Evolutionary conservation across 1,140 invertebrate species (phyloP).

Genomic region (Heterodera carotae): DNA sequence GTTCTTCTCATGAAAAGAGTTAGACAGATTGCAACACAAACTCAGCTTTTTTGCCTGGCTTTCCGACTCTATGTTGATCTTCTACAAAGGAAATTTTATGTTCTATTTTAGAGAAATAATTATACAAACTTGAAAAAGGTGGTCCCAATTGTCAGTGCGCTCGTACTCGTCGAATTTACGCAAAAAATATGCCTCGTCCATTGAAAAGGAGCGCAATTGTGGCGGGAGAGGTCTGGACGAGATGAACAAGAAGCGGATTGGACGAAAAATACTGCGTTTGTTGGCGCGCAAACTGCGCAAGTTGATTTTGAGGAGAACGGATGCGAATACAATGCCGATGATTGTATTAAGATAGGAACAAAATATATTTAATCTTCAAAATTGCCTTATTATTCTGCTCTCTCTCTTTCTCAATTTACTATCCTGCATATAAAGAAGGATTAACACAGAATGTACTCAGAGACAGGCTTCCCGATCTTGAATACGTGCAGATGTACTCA

Average conservation of each 20-base stretch:
- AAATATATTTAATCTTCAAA: slow-evolving; percentile 4
- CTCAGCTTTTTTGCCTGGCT: slow-evolving; percentile 41
- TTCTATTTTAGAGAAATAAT: slow-evolving; percentile 15
- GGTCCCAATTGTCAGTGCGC: slow-evolving; percentile 37
- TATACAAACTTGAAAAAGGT: slow-evolving; percentile 37
- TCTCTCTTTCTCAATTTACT: no score
- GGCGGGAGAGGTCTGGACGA: not conserved
- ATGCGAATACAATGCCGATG: not conserved
- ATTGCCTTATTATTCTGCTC: not conserved
- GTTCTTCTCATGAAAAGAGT: slow-evolving; percentile 50
- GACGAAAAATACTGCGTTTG: not conserved
- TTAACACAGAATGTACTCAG: not conserved
- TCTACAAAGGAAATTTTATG: slow-evolving; percentile 39
- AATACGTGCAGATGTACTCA: not conserved
- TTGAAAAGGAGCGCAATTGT: not conserved
- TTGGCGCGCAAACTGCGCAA: not conserved
- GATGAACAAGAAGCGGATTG: not conserved
- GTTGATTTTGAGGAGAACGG: not conserved
- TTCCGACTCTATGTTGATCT: slow-evolving; percentile 38
- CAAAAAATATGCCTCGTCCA: slow-evolving; percentile 36
- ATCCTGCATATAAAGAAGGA: not conserved
- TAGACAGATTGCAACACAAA: slow-evolving; percentile 40
- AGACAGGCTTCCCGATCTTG: no score
- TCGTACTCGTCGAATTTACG: slow-evolving; percentile 41
- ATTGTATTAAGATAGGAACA: not conserved